Evolutionary conservation across 53 echinoderm and acorn worm species (phyloP), one percentile per base, ranked within the genome.

Genomic region (Arbacia lixula): DNA sequence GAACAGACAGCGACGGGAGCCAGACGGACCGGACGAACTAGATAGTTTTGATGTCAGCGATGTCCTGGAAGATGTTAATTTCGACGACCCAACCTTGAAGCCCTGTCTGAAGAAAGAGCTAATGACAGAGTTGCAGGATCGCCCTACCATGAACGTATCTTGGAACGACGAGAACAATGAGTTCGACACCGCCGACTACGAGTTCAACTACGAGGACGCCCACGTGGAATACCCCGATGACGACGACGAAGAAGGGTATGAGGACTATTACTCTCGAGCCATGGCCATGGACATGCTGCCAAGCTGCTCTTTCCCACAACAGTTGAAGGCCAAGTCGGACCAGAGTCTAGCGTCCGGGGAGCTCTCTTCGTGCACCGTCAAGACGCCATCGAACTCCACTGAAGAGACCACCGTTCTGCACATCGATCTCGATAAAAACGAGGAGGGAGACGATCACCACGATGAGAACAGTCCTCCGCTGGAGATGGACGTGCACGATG

Each of bases 161-260:
- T 80, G 80, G 80, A 38, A 61, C 27, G 80, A 76, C 12, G 49
- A 32, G 12, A 35, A 76, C 30, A 80, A 80, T n/a, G 60, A 61
- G 16, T 61, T 60, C 60, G 60, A 61, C 17, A 58, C 42, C 29
- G 14, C 29, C 60, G 8, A 37, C 52, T 19, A 53, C 5, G 31
- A 33, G 6, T 39, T 42, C 42, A 49, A 61, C 30, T 16, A 80
- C 4, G 16, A 9, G 3, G 56, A 76, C 10, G 51, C 9, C 32
- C 8, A 28, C 32, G 33, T 29, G 30, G 19, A 27, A 8, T 9
- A 29, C 9, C 29, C 5, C 9, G 33, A 27, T 14, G 80, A n/a
- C n/a, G n/a, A n/a, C n/a, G n/a, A n/a, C n/a, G n/a, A n/a, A n/a
- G n/a, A n/a, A n/a, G n/a, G n/a, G n/a, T n/a, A n/a, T n/a, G n/a